Percentiles rank a stretch among this genome's conserved stretches.
phyloP scores from a whole-genome alignment of 2,888 invertebrate species.

The Steromphala cineraria region DNA sequence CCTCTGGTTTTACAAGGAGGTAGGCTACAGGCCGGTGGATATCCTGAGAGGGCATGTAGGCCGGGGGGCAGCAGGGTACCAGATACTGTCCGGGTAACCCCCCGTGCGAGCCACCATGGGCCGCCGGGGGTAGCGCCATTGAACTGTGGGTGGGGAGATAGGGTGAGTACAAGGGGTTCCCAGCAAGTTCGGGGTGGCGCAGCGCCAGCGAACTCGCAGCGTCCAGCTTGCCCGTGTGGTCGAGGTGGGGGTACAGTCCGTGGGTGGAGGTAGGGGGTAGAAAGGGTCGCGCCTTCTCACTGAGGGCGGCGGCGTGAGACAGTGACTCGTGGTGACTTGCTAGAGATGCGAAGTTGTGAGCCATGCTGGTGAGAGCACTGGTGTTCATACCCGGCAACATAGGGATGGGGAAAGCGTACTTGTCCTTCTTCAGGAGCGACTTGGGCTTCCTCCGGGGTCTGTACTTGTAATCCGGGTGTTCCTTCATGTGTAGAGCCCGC shows the following conservation, averaged over 20 bases:
- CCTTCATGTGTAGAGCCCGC: slow-evolving; percentile 98
- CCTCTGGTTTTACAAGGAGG: slow-evolving; percentile 74
- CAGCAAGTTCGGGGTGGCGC: slow-evolving; percentile 35
- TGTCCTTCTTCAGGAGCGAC: slow-evolving; percentile 89
- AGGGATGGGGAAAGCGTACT: slow-evolving; percentile 76
- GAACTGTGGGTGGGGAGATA: slow-evolving; percentile 59
- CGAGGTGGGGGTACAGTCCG: slow-evolving; percentile 59
- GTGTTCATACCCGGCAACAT: slow-evolving; percentile 62
- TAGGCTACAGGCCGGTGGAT: slow-evolving; percentile 73
- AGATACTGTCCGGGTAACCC: slow-evolving; percentile 65
- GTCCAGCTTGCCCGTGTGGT: slow-evolving; percentile 41
- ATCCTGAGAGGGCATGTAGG: slow-evolving; percentile 66
- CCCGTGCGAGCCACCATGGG: slow-evolving; percentile 53
- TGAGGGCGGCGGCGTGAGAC: slow-evolving; percentile 42
- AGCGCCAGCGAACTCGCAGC: slow-evolving; percentile 25
- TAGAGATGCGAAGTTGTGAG: slow-evolving; percentile 35
- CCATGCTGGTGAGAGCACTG: slow-evolving; percentile 30
- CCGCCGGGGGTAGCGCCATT: slow-evolving; percentile 55
- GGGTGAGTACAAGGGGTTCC: slow-evolving; percentile 54
- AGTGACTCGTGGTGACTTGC: slow-evolving; percentile 29
- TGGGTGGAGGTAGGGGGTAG: slow-evolving; percentile 60
- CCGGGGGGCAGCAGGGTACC: slow-evolving; percentile 70
- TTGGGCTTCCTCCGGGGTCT: slow-evolving; percentile 96
- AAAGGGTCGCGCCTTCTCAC: slow-evolving; percentile 59
- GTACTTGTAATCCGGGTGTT: slow-evolving; percentile 99